A percentile compares a stretch with the other conserved stretches of the same genome.
Evolutionary conservation across 2,113 vertebrate species (phyloP).

Genomic region (Tympanuchus pallidicinctus): DNA sequence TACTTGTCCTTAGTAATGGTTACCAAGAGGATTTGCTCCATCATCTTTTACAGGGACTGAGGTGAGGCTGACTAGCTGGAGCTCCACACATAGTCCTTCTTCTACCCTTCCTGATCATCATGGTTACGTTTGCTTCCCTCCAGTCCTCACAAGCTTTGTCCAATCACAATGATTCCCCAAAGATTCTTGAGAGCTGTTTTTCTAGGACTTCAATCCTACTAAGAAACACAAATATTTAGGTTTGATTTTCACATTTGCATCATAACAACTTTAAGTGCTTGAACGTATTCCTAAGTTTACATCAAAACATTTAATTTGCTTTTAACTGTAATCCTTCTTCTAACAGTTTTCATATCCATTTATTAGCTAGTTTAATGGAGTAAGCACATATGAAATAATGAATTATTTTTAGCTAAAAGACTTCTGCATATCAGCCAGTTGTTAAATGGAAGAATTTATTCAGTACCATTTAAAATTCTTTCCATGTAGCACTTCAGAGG

Average conservation of each 20-base stretch:
- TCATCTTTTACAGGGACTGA: not conserved
- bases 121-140: not conserved
- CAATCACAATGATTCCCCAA: not conserved
- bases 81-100: not conserved
- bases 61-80: not conserved
- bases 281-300: not conserved
- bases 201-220: not conserved
- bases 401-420: not conserved
- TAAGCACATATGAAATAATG: not conserved
- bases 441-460: not conserved
- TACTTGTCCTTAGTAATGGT: not conserved
- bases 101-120: not conserved
- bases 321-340: not conserved
- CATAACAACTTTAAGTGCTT: not conserved
- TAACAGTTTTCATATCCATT: not conserved
- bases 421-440: not conserved
- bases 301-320: not conserved
- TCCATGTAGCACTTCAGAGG: not conserved
- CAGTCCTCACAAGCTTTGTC: not conserved
- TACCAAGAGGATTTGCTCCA: not conserved
- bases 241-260: not conserved
- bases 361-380: not conserved
- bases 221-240: not conserved
- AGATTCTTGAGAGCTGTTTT: not conserved
- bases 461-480: not conserved